Conservation (phyloP, 2,888 invertebrate genomes). For the Drosophila demipolita region DNA sequence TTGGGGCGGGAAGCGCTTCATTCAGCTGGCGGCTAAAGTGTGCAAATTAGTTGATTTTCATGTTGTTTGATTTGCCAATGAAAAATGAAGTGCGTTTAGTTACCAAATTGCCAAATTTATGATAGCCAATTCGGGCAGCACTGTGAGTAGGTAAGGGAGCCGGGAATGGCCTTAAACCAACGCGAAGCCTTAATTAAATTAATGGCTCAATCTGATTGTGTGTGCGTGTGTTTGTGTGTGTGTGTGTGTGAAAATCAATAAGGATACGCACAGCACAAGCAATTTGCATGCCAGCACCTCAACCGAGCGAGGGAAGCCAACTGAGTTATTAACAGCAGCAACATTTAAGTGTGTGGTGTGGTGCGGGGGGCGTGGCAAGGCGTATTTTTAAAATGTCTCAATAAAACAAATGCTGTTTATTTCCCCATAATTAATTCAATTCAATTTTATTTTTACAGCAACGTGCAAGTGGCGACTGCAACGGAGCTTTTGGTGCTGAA, state of each 20-base stretch:
- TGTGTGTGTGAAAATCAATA: slow-evolving; percentile 1
- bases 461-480: slow-evolving; percentile 11
- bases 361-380: slow-evolving; percentile 2
- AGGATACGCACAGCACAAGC: background rate
- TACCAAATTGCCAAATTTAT: slow-evolving; percentile 33
- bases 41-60: slow-evolving; percentile 70
- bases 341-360: too few relatives aligned
- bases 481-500: slow-evolving; percentile 39
- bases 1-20: slow-evolving; percentile 24
- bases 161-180: background rate
- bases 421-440: slow-evolving; percentile 69
- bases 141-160: background rate
- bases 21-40: slow-evolving; percentile 60
- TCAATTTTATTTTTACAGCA: slow-evolving; percentile 50
- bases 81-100: slow-evolving; percentile 50
- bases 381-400: slow-evolving; percentile 1
- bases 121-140: slow-evolving; percentile 33
- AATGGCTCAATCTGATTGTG: background rate
- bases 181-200: slow-evolving; percentile 20
- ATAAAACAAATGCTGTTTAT: slow-evolving; percentile 53
- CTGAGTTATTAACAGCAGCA: background rate
- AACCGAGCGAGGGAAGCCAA: background rate
- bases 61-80: slow-evolving; percentile 64
- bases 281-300: slow-evolving; percentile 2
- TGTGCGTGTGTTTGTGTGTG: background rate